Evolutionary conservation across 2,113 vertebrate genomes (phyloP), one percentile per base, ranked within the genome.

Genomic region (Plecotus auritus): DNA sequence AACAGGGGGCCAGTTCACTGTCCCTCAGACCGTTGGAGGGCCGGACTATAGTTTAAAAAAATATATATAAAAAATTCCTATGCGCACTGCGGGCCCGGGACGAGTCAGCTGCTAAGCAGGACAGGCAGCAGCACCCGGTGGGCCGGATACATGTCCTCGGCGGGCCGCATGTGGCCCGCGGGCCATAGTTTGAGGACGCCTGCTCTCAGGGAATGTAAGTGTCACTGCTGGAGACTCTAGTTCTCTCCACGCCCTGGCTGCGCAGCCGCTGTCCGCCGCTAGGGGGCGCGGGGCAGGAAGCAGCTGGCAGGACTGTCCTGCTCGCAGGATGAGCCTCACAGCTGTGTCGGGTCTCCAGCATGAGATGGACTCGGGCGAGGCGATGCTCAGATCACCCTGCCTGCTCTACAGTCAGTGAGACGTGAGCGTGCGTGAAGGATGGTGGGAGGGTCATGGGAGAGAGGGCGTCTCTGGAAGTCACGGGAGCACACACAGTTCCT

Each of bases 381-480:
- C 30, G 0, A 11, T 5, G 32, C 26, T 14, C 35, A 30, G 32
- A 5, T n/a, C 26, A 22, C 69, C 28, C 7, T 4, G 28, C 8
- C 72, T 2, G 23, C 81, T 42, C 73, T 0, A 2, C 20, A 1
- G 64, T 16, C 23, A 2, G 77, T 10, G 59, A 4, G 66, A 40
- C 14, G 69, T 17, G 47, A 4, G 8, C 2, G 20, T 0, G 1
- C 0, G 0, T 3, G 30, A 42, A 4, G 8, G 1, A 3, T 7
- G 1, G 3, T 3, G 12, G 77, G 49, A 9, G 14, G 45, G n/a
- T 9, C 0, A 8, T 0, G 47, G 59, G 45, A 23, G 66, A n/a
- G 28, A 11, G 0, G 13, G 12, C 45, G 18, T 37, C 30, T 37
- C 13, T 22, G 76, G 54, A 26, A 72, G 67, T 49, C 54, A 17